phyloP scores from a whole-genome alignment of 2,113 vertebrate species.

The Ciconia maguari region DNA sequence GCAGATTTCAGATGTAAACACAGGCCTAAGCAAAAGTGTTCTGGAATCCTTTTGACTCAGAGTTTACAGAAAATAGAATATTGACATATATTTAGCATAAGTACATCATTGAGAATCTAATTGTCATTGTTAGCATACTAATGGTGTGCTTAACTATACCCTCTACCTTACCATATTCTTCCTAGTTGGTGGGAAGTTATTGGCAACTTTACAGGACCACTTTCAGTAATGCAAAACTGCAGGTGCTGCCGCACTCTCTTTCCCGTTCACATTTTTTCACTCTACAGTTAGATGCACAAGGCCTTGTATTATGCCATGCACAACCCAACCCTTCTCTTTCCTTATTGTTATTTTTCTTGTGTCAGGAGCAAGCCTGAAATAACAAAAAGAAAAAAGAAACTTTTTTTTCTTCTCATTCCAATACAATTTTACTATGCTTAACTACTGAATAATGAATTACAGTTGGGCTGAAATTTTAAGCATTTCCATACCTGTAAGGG shows the following conservation, averaged over 20 bases:
- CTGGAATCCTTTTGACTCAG: neutral
- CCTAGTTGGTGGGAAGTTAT: neutral
- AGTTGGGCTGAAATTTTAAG: neutral
- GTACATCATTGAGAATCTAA: neutral
- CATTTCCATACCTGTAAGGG: neutral
- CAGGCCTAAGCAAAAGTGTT: neutral
- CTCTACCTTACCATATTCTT: neutral
- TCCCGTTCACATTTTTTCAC: neutral
- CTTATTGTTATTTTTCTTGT: neutral
- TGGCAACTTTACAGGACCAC: neutral
- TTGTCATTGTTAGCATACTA: neutral
- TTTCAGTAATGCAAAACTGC: neutral
- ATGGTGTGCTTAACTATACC: neutral
- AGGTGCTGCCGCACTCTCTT: neutral
- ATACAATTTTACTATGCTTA: neutral
- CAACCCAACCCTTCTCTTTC: neutral
- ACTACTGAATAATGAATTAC: neutral
- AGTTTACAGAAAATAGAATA: neutral
- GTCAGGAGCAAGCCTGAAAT: neutral
- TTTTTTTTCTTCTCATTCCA: neutral
- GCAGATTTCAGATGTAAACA: neutral
- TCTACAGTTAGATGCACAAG: neutral
- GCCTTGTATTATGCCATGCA: neutral
- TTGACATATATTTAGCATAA: neutral
- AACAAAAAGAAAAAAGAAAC: neutral